phyloP scores from a whole-genome alignment of 2,797 vertebrate genomes.

The Caiman crocodilus region DNA sequence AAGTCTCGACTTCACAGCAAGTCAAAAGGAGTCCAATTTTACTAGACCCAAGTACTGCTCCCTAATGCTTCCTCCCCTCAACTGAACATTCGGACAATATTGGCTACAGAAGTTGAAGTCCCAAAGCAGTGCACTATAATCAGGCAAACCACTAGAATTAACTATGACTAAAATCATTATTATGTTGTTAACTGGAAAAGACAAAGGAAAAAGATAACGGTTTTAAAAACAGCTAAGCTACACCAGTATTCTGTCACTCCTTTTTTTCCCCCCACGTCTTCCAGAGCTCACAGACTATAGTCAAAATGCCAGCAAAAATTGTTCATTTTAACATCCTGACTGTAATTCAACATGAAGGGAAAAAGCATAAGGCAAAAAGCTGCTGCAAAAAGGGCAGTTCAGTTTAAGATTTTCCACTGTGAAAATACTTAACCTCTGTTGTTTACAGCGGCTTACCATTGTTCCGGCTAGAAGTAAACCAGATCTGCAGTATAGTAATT shows the following conservation, averaged over 20 bases:
- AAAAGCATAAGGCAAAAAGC: neutral
- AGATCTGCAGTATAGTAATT: constrained; percentile 30
- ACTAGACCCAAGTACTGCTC: neutral
- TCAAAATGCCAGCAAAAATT: neutral
- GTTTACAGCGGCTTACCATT: constrained; percentile 32
- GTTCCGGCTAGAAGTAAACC: constrained; percentile 36
- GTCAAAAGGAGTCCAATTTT: rapidly evolving
- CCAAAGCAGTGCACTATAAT: neutral
- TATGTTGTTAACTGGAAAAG: neutral
- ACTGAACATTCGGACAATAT: rapidly evolving
- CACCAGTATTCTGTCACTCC: neutral
- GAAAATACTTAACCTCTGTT: constrained; percentile 18
- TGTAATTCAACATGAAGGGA: neutral
- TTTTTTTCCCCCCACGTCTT: neutral
- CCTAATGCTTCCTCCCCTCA: neutral
- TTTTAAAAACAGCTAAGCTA: constrained; percentile 17
- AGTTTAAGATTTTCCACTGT: neutral
- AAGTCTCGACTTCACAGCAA: neutral
- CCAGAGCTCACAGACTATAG: neutral
- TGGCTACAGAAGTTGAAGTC: neutral
- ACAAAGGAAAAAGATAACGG: constrained; percentile 2
- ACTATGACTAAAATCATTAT: neutral
- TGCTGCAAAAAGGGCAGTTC: neutral
- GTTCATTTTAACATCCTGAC: neutral
- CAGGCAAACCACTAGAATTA: neutral